Evolutionary conservation across 1,140 invertebrate species (phyloP).

Genomic region (Penaeus indicus): DNA sequence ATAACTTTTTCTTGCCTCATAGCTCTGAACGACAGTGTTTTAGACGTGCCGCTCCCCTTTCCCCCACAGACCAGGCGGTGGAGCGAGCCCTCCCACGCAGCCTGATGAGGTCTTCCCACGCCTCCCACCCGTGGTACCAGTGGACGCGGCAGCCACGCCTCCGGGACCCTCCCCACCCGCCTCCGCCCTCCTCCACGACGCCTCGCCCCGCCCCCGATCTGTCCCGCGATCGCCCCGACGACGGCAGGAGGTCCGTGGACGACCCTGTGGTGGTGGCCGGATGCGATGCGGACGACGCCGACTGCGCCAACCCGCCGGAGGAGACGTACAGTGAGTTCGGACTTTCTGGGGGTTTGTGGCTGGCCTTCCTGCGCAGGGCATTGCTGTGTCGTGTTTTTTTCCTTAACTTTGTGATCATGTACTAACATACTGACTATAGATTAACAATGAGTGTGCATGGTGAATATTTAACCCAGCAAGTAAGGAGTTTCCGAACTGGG

Average conservation of each 20-base stretch:
- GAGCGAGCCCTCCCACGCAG: slow-evolving; percentile 56
- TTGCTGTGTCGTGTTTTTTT: too few species aligned
- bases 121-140: slow-evolving; percentile 69
- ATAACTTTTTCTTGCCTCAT: too few species aligned
- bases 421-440: too few species aligned
- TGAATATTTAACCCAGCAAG: too few species aligned
- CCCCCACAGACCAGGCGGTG: slow-evolving; percentile 55
- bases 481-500: too few species aligned
- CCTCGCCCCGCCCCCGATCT: slow-evolving; percentile 39
- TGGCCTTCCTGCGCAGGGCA: too few species aligned
- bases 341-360: too few species aligned
- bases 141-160: slow-evolving; percentile 79
- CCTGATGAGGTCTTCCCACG: slow-evolving; percentile 53
- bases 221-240: slow-evolving; percentile 27
- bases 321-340: slow-evolving; percentile 50
- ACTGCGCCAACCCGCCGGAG: slow-evolving; percentile 32
- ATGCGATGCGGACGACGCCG: slow-evolving; percentile 30
- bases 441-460: too few species aligned
- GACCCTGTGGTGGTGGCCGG: not conserved
- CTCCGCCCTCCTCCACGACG: slow-evolving; percentile 33
- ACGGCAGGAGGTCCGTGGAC: slow-evolving; percentile 36
- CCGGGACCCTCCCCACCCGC: slow-evolving; percentile 38
- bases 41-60: not conserved
- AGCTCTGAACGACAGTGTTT: too few species aligned
- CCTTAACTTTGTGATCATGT: too few species aligned